A percentile compares a stretch with the other conserved stretches of the same genome.
phyloP scores from a whole-genome alignment of 2,113 vertebrate genomes.

The Falcunculus frontatus region DNA sequence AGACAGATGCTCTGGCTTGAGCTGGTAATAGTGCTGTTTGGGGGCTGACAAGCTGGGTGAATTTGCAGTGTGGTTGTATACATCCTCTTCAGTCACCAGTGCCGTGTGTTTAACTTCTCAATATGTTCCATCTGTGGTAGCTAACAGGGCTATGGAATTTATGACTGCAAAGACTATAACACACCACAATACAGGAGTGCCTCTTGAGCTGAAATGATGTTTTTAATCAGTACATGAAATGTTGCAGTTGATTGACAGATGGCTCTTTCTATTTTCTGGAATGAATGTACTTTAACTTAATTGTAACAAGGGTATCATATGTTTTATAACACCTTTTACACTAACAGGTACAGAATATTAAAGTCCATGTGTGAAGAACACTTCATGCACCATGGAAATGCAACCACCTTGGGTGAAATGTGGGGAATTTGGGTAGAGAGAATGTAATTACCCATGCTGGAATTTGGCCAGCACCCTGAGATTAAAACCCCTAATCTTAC shows the following conservation, averaged over 20 bases:
- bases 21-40: slow-evolving; percentile 33
- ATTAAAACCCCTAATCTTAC: slow-evolving; percentile 60
- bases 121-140: slow-evolving; percentile 45
- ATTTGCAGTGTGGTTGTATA: slow-evolving; percentile 37
- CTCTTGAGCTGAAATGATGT: slow-evolving; percentile 41
- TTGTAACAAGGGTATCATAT: neutral
- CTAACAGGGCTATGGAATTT: slow-evolving; percentile 39
- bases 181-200: slow-evolving; percentile 37
- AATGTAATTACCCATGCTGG: slow-evolving; percentile 52
- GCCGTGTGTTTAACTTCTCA: slow-evolving; percentile 40
- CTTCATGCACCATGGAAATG: slow-evolving; percentile 25
- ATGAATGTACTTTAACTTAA: slow-evolving; percentile 12
- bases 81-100: slow-evolving; percentile 30
- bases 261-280: slow-evolving; percentile 20
- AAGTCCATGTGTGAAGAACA: neutral
- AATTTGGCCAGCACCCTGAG: slow-evolving; percentile 46
- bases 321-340: slow-evolving; percentile 10
- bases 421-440: slow-evolving; percentile 31
- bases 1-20: slow-evolving; percentile 55
- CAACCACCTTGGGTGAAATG: slow-evolving; percentile 40
- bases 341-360: neutral
- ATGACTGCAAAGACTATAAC: slow-evolving; percentile 26
- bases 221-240: slow-evolving; percentile 53
- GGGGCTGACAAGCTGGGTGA: slow-evolving; percentile 48
- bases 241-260: slow-evolving; percentile 46